A percentile compares a stretch with the other conserved stretches of the same genome.
Conservation (phyloP, 2,888 invertebrate species). For the Stenodera caucasica region DNA sequence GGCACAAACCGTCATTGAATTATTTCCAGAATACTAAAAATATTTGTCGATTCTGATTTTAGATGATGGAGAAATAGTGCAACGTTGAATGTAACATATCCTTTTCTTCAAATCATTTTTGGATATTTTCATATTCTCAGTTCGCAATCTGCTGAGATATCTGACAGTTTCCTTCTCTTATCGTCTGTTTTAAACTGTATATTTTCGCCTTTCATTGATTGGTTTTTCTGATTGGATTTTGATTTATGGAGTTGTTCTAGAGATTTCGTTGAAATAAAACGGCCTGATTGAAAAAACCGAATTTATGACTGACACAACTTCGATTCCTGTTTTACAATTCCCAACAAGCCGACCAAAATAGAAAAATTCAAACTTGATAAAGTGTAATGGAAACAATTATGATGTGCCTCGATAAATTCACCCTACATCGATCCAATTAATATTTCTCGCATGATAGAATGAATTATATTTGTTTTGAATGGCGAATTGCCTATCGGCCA, state of each 20-base stretch:
- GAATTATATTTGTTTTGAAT: slow-evolving; percentile 6
- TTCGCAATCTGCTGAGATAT: slow-evolving; percentile 31
- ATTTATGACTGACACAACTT: background rate
- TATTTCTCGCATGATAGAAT: slow-evolving; percentile 19
- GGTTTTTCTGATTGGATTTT: slow-evolving; percentile 38
- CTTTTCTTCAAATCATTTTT: slow-evolving; percentile 9
- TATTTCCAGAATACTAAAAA: background rate
- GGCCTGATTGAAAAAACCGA: slow-evolving; percentile 12
- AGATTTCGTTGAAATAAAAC: slow-evolving; percentile 27
- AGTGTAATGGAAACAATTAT: background rate
- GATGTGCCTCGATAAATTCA: background rate
- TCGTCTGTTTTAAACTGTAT: background rate
- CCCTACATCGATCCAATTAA: slow-evolving; percentile 16
- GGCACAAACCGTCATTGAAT: background rate
- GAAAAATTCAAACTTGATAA: too few species aligned
- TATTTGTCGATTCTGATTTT: background rate
- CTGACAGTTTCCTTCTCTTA: slow-evolving; percentile 32
- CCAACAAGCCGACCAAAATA: too few species aligned
- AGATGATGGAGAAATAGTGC: slow-evolving; percentile 21
- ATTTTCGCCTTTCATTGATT: slow-evolving; percentile 30
- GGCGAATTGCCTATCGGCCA: slow-evolving; percentile 10
- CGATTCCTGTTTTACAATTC: too few species aligned
- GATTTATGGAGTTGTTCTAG: slow-evolving; percentile 36
- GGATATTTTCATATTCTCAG: slow-evolving; percentile 10
- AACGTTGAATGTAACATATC: slow-evolving; percentile 31